These are phyloP conservation scores for Sympetrum striolatum DNA, from an alignment of 2,888 invertebrate genomes.

Conservation along the genomic window DNA sequence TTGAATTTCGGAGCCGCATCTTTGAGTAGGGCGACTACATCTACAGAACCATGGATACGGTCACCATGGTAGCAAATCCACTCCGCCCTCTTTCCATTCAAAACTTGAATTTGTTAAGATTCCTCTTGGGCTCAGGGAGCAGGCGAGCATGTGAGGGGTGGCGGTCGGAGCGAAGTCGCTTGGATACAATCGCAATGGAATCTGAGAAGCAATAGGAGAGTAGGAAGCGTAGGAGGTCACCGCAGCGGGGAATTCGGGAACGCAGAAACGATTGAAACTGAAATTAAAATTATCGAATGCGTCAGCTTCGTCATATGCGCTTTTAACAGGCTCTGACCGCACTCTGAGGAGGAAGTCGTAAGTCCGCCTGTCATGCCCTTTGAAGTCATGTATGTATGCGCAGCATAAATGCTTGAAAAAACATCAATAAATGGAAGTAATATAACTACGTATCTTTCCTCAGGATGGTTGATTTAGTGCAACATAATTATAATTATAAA, in stretches of 20 bases:
- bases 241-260: not conserved
- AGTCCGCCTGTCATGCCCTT: too few species aligned
- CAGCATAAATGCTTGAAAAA: too few species aligned
- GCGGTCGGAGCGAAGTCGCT: not conserved
- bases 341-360: too few species aligned
- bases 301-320: not conserved
- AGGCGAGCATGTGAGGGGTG: not conserved
- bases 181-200: conserved; percentile 10
- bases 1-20: too few species aligned
- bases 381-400: too few species aligned
- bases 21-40: too few species aligned
- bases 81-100: not conserved
- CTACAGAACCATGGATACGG: too few species aligned
- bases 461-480: too few species aligned
- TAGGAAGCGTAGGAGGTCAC: not conserved
- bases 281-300: not conserved
- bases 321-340: too few species aligned
- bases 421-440: too few species aligned
- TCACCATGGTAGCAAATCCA: not conserved
- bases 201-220: not conserved
- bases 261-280: not conserved
- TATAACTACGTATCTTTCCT: too few species aligned
- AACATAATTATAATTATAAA: too few species aligned
- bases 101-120: conserved; percentile 34
- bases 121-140: not conserved